phyloP scores from a whole-genome alignment of 2,797 vertebrate genomes.

The Macrochelys suwanniensis region DNA sequence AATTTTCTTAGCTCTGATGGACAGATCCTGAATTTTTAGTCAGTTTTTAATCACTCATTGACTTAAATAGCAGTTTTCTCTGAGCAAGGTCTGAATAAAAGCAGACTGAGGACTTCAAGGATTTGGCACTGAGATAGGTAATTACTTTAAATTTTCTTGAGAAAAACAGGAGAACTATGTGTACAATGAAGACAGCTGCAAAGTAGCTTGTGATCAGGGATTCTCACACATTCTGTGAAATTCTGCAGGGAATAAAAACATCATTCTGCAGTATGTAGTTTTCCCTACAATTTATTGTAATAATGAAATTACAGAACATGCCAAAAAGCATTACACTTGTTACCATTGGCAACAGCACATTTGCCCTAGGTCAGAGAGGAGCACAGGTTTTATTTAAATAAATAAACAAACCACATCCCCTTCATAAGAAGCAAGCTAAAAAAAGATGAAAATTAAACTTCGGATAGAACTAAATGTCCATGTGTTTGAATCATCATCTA shows the following conservation, averaged over 20 bases:
- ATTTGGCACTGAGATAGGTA: not conserved
- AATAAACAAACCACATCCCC: accelerated
- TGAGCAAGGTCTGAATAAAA: conserved; percentile 29
- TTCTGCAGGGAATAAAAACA: conserved; percentile 18
- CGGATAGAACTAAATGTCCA: not conserved
- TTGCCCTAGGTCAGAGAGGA: not conserved
- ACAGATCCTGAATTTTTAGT: not conserved
- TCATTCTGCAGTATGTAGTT: not conserved
- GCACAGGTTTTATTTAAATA: not conserved
- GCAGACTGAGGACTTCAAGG: not conserved
- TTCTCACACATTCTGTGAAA: not conserved
- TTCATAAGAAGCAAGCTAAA: not conserved
- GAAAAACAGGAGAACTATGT: not conserved
- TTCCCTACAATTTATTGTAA: not conserved
- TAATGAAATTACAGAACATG: not conserved
- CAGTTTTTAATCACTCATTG: not conserved
- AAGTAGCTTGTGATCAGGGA: not conserved
- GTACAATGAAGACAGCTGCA: not conserved
- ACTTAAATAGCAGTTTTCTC: not conserved
- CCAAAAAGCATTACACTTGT: not conserved
- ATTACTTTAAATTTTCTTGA: conserved; percentile 6
- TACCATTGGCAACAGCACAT: not conserved
- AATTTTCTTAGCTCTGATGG: not conserved
- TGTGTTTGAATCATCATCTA: not conserved
- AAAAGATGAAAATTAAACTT: not conserved